Evolutionary conservation across 2,888 invertebrate genomes (phyloP).

Genomic region (Erpobdella octoculata): DNA sequence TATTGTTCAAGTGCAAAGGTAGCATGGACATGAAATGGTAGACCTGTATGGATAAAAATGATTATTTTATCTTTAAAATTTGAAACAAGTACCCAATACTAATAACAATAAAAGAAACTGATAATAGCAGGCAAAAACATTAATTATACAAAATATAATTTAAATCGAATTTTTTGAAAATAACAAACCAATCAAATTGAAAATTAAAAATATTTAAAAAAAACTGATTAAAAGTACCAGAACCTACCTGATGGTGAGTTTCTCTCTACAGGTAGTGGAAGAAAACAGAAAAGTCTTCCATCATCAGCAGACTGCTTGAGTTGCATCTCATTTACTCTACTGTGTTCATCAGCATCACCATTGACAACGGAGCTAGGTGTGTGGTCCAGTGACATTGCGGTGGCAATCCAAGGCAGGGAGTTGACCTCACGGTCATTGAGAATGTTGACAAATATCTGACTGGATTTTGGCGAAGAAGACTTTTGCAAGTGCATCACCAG

Average conservation of each 20-base stretch:
- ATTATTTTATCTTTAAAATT: background rate
- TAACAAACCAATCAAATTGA: too few relatives aligned
- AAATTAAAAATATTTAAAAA: too few relatives aligned
- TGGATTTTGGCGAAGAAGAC: slow-evolving; percentile 31
- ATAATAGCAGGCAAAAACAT: background rate
- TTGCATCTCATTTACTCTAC: background rate
- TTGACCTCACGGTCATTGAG: slow-evolving; percentile 36
- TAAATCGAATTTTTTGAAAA: background rate
- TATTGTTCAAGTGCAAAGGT: slow-evolving; percentile 47
- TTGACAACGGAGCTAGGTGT: background rate
- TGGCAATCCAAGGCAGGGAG: slow-evolving; percentile 41
- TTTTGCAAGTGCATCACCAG: slow-evolving; percentile 37
- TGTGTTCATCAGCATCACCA: background rate
- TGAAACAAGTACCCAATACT: background rate
- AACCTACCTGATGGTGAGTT: slow-evolving; percentile 40
- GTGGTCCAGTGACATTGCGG: slow-evolving; percentile 39
- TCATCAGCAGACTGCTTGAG: slow-evolving; percentile 18
- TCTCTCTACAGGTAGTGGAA: slow-evolving; percentile 45
- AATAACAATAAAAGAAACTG: background rate
- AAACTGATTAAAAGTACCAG: too few relatives aligned
- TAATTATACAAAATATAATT: background rate
- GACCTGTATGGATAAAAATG: slow-evolving; percentile 31
- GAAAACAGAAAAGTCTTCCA: slow-evolving; percentile 47
- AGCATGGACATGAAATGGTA: slow-evolving; percentile 48
- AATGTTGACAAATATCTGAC: slow-evolving; percentile 35